Base-by-base conservation (phyloP, 2,888 invertebrate species). In the Oscheius sp. region DNA sequence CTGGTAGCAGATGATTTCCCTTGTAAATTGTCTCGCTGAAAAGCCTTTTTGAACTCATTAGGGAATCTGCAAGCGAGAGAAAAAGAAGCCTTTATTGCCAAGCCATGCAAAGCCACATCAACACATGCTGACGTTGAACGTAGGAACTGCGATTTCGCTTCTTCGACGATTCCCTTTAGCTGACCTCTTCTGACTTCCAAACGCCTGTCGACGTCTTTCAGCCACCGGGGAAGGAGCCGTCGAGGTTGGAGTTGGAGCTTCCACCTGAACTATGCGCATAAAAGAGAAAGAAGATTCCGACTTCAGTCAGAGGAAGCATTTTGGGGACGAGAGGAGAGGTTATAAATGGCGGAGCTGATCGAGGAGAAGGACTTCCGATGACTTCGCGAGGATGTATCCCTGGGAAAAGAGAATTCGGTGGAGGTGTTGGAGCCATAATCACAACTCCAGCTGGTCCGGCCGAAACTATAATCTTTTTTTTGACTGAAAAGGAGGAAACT, bases 41-140 rank as follows among this genome's bases (percentile, higher is more conserved):
- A 53, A 4, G 23, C 48, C 3, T 25, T 17, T 17, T 42, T 17
- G 46, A 48, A 25, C 3, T 20, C 27, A 29, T 48, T 23, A 12
- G 25, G 25, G 5, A 48, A 48, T 12, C 48, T 23, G 20, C 25
- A 48, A 48, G 48, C 48, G 25, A 46, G 46, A 8, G 46, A 48
- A 20, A 25, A 48, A 25, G 5, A 55, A 55, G 25, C 17, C 4
- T 55, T 55, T 37, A 55, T 55, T 55, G 10, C 6, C 12, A 57
- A 57, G 34, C 33, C 52, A 65, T 27, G 52, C 65, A 50, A 58
- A 58, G 50, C 50, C 42, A 45, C 29, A 17, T 74, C 57, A 76
- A 45, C 77, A 77, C 77, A 75, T 77, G 74, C 75, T 75, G 8
- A 77, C 58, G 45, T 63, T 73, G 64, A 77, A 77, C 31, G 77